Conservation (phyloP, 30 jellyfish, hydroid and myxozoan species). For the Mastigias papua region DNA sequence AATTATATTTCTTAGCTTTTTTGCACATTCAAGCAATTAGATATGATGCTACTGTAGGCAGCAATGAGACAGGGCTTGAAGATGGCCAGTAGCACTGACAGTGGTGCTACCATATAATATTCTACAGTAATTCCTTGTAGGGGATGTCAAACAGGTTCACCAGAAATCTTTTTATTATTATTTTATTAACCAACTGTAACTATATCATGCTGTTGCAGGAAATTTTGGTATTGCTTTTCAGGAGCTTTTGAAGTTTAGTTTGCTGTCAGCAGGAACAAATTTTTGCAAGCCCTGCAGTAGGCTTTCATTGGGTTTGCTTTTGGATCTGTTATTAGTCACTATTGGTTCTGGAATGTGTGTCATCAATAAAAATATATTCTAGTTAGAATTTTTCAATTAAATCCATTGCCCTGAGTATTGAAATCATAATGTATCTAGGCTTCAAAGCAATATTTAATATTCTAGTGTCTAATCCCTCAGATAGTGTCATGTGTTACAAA, state of each 20-base stretch:
- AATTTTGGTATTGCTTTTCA: background rate
- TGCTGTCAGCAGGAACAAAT: background rate
- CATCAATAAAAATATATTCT: no score
- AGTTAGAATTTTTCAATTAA: no score
- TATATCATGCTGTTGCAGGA: background rate
- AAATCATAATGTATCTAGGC: no score
- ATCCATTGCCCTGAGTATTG: no score
- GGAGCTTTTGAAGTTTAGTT: background rate
- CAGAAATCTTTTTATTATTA: background rate
- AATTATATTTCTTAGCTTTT: no score
- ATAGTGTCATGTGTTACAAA: background rate
- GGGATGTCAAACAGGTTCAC: no score
- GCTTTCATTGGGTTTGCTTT: background rate
- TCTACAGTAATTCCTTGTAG: no score
- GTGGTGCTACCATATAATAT: no score
- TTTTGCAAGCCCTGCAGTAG: background rate
- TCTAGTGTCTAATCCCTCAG: background rate
- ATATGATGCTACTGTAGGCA: background rate
- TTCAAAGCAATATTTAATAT: background rate
- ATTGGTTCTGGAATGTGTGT: no score
- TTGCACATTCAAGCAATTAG: background rate
- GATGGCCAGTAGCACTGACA: no score
- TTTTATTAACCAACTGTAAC: background rate
- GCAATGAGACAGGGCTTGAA: no score
- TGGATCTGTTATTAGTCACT: no score